phyloP scores from a whole-genome alignment of 2,888 invertebrate genomes.

The Lasioglossum oenotherae region DNA sequence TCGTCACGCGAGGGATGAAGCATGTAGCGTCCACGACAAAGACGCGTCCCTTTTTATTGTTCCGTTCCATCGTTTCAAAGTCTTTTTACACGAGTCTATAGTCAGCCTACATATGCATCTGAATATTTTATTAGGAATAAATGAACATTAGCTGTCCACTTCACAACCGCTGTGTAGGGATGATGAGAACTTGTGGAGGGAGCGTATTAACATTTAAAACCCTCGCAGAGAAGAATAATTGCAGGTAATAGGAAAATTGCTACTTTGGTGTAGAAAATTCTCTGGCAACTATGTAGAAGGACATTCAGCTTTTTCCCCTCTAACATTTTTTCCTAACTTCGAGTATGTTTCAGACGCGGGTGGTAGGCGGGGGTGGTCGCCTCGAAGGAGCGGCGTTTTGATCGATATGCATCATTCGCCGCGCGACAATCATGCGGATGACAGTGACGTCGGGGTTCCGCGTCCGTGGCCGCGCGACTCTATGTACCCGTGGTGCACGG shows the following conservation, averaged over 20 bases:
- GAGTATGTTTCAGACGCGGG: constrained; percentile 9
- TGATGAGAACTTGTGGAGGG: neutral
- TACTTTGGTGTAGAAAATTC: neutral
- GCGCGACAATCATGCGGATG: constrained; percentile 61
- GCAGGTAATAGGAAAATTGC: neutral
- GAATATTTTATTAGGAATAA: neutral
- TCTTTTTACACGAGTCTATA: neutral
- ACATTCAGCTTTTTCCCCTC: too few species aligned
- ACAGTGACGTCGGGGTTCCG: constrained; percentile 69
- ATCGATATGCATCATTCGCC: constrained; percentile 73
- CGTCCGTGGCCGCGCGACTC: constrained; percentile 31
- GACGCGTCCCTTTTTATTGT: constrained; percentile 29
- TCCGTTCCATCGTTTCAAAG: neutral
- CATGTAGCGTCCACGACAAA: constrained; percentile 65
- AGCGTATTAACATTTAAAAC: neutral
- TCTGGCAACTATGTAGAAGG: neutral
- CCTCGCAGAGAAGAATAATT: neutral
- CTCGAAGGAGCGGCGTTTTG: constrained; percentile 57
- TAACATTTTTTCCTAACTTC: neutral
- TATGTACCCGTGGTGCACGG: neutral
- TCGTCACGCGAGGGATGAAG: constrained; percentile 72
- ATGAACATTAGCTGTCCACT: neutral
- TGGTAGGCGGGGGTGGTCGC: constrained; percentile 17
- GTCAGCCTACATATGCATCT: neutral
- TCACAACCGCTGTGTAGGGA: neutral